Percentiles rank a stretch among this genome's conserved stretches.
phyloP scores from a whole-genome alignment of 2,888 invertebrate species.

The Celastrina argiolus region DNA sequence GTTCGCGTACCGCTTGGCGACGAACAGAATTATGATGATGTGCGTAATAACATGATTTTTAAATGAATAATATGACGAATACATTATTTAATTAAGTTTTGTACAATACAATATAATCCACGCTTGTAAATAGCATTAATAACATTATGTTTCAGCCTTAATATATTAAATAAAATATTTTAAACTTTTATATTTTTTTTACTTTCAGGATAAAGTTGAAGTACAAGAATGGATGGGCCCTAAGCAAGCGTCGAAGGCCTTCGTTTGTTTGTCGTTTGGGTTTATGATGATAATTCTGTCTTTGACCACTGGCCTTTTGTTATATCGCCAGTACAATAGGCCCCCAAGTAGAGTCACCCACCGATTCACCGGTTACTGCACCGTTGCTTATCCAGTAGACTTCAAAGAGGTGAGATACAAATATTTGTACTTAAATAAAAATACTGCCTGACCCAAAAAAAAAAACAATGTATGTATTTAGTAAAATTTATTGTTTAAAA shows the following conservation, averaged over 20 bases:
- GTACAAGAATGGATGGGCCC: constrained; percentile 9
- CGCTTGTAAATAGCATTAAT: no score
- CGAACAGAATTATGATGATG: constrained; percentile 54
- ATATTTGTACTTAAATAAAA: neutral
- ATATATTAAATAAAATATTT: no score
- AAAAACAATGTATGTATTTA: no score
- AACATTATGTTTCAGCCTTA: constrained; percentile 20
- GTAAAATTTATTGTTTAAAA: no score
- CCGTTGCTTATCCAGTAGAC: constrained; percentile 74
- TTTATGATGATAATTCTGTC: constrained; percentile 84
- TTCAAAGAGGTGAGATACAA: constrained; percentile 21
- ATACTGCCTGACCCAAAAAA: no score
- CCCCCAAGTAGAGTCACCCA: constrained; percentile 53
- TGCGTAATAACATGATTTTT: constrained; percentile 37
- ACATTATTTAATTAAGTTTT: neutral
- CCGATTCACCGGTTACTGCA: constrained; percentile 83
- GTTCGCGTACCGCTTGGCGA: constrained; percentile 81
- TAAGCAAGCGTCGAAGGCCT: constrained; percentile 41
- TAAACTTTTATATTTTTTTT: no score
- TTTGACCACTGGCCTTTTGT: constrained; percentile 83
- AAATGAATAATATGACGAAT: no score
- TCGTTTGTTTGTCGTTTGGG: constrained; percentile 78
- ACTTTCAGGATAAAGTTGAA: constrained; percentile 29
- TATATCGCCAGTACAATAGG: constrained; percentile 82
- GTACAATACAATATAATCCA: neutral